phyloP scores from a whole-genome alignment of 1,140 invertebrate species.

The Chionoecetes opilio region DNA sequence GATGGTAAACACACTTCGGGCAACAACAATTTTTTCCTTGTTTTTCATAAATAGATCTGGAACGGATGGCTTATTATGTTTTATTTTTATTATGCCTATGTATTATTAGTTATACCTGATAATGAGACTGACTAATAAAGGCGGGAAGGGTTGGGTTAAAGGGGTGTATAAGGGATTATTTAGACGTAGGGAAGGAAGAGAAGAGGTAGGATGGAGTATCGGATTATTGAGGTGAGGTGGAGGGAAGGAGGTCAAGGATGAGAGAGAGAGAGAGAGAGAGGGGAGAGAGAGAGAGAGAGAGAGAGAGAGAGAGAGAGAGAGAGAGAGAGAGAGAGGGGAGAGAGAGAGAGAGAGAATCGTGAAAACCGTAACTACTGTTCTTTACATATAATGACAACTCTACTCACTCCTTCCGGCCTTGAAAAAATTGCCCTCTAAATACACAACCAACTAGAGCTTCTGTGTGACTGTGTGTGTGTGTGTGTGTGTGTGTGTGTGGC shows the following conservation, averaged over 20 bases:
- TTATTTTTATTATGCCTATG: not conserved
- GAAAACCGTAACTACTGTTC: not conserved
- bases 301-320: too few species aligned
- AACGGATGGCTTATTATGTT: not conserved
- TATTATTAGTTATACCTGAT: not conserved
- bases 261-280: not conserved
- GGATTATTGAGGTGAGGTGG: not conserved
- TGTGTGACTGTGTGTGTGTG: not conserved
- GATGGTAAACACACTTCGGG: not conserved
- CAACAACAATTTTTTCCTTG: not conserved
- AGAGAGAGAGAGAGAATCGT: not conserved
- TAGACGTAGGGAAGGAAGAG: not conserved
- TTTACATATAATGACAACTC: not conserved
- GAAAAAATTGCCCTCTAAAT: conserved; percentile 2
- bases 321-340: too few species aligned
- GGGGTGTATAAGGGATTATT: not conserved
- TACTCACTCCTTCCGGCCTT: not conserved
- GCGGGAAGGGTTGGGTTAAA: not conserved
- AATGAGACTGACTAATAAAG: not conserved
- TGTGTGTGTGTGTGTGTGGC: not conserved
- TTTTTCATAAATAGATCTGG: not conserved
- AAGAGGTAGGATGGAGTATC: not conserved
- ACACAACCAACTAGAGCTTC: not conserved
- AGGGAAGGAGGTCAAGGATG: not conserved
- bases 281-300: not conserved